phyloP scores from a whole-genome alignment of 2,113 vertebrate species.

The Anarrhichthys ocellatus region DNA sequence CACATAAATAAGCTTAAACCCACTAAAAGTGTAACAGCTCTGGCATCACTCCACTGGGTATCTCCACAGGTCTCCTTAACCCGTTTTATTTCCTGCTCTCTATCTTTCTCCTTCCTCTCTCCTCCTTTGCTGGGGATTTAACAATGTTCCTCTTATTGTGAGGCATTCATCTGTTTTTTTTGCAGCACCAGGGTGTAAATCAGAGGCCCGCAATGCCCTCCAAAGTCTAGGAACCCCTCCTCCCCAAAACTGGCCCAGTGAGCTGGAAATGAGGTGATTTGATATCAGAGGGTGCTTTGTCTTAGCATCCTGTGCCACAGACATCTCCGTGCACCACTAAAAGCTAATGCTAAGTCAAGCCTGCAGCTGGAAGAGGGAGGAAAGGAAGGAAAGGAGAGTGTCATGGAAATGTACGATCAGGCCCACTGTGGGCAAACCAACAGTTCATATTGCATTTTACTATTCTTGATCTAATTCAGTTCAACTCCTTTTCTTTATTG shows the following conservation, averaged over 20 bases:
- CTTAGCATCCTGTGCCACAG: constrained; percentile 39
- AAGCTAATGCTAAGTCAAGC: constrained; percentile 24
- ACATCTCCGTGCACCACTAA: constrained; percentile 30
- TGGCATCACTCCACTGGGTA: not conserved
- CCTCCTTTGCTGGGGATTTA: constrained; percentile 30
- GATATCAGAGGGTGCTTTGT: constrained; percentile 60
- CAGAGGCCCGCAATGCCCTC: constrained; percentile 50
- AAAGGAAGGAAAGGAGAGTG: not conserved
- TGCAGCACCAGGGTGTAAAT: constrained; percentile 55
- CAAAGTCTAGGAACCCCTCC: constrained; percentile 28
- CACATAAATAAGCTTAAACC: constrained; percentile 18
- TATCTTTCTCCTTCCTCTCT: constrained; percentile 2
- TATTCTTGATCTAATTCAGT: not conserved
- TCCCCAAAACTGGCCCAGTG: constrained; percentile 33
- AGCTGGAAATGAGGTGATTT: constrained; percentile 61
- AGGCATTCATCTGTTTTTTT: constrained; percentile 52
- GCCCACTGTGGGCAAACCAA: constrained; percentile 3
- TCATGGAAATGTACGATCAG: not conserved
- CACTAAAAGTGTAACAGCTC: constrained; percentile 2
- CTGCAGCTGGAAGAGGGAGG: constrained; percentile 24
- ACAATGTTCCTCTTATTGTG: constrained; percentile 59
- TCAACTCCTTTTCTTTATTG: not conserved
- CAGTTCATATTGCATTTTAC: not conserved
- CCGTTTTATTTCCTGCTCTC: constrained; percentile 1
- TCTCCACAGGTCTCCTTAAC: constrained; percentile 25